A percentile compares a stretch with the other conserved stretches of the same genome.
phyloP scores from a whole-genome alignment of 2,888 invertebrate species.

The Thalpophila matura region DNA sequence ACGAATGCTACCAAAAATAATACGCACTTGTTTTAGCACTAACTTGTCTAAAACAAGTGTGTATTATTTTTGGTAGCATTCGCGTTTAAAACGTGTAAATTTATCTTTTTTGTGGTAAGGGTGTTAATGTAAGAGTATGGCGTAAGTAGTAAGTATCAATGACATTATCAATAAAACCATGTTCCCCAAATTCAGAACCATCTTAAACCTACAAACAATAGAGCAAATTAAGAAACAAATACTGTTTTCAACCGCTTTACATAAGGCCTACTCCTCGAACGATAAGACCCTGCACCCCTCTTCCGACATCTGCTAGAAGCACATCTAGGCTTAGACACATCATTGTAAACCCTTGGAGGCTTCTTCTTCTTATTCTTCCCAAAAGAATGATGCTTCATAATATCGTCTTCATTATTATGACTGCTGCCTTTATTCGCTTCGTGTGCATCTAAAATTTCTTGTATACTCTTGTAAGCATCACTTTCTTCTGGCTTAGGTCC shows the following conservation, averaged over 20 bases:
- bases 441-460: constrained; percentile 83
- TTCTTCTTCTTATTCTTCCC: constrained; percentile 70
- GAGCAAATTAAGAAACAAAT: constrained; percentile 40
- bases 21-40: no score
- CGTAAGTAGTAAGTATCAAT: not conserved
- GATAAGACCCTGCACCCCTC: constrained; percentile 65
- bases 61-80: no score
- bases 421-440: constrained; percentile 75
- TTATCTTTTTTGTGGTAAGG: no score
- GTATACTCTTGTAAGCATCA: constrained; percentile 79
- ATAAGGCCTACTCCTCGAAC: constrained; percentile 75
- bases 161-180: not conserved
- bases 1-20: no score
- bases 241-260: constrained; percentile 74
- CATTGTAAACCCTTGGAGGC: constrained; percentile 60
- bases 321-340: constrained; percentile 71
- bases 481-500: constrained; percentile 70
- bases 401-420: constrained; percentile 60
- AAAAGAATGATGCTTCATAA: constrained; percentile 67
- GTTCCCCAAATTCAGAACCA: not conserved
- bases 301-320: constrained; percentile 77
- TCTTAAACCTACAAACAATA: constrained; percentile 5
- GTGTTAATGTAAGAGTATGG: not conserved
- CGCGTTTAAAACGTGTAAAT: no score
- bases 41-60: no score